Base-by-base conservation (phyloP, 2,113 vertebrate genomes). In the Leucoraja erinaceus region DNA sequence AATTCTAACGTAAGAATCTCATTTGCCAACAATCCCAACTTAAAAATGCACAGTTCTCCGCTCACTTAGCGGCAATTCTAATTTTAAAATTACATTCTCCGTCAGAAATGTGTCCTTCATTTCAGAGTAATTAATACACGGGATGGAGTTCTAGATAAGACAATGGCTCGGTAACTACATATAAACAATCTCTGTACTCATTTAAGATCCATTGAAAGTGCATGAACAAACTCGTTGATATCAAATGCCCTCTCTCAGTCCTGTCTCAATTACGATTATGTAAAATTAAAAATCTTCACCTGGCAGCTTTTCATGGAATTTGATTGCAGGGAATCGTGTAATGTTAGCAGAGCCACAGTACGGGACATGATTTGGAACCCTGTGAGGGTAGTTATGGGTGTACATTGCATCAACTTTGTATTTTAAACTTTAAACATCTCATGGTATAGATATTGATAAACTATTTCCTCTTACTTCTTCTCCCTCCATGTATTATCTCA, bases 341-440 rank as follows among this genome's bases (percentile, higher is more conserved):
- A 92, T 0, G 93, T 95, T 47, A 94, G 96, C 76, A 98, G 98
- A 56, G 93, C 99, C 93, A n/a, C 90, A 63, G 95, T 94, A 8
- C 94, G 99, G 93, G 95, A 95, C 93, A 90, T 10, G 2, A 96
- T 97, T 93, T 94, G 98, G 59, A 94, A 94, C 83, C 94, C 66
- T 99, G 98, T 94, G 95, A 96, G 93, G 95, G 98, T 93, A 96
- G 96, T 70, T 96, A 97, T 93, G 96, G 95, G 98, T 98, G 95
- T 96, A 95, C 93, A 70, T 18, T 18, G 33, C 66, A 90, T 68
- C 31, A 38, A 14, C 18, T 38, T 68, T n/a, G 66, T 22, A 38
- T 66, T 66, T 66, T 8, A 14, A 66, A 66, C 4, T 8, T 68
- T 38, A 90, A 90, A 22, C 31, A 20, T 90, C 31, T 66, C 28